phyloP scores from a whole-genome alignment of 2,113 vertebrate genomes.

The Clarias gariepinus region DNA sequence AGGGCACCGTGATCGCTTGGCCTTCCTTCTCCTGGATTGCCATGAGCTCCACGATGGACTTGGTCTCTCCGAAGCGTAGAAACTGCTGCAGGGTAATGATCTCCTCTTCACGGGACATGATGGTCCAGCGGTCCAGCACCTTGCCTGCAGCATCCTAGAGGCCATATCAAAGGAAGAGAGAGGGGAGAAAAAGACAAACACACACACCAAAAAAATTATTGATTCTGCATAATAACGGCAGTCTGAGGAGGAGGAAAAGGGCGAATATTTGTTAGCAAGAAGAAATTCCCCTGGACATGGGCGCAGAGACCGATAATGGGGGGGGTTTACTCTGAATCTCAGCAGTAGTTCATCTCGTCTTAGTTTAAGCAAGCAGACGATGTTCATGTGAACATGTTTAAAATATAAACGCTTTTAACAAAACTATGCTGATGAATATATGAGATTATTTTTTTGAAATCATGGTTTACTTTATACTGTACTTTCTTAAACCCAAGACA shows the following conservation, averaged over 20 bases:
- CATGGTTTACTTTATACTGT: neutral
- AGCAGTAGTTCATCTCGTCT: constrained; percentile 5
- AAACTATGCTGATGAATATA: neutral
- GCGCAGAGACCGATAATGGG: constrained; percentile 61
- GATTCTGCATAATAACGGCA: constrained; percentile 85
- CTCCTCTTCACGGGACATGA: constrained; percentile 99
- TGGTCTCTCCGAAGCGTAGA: constrained; percentile 98
- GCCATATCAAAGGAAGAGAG: constrained; percentile 81
- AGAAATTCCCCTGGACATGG: constrained; percentile 70
- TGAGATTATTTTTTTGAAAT: neutral
- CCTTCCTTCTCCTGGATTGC: constrained; percentile 99
- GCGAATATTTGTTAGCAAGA: constrained; percentile 73
- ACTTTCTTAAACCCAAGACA: neutral
- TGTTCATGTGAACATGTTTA: constrained; percentile 64
- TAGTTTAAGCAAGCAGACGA: constrained; percentile 55
- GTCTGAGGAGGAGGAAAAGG: constrained; percentile 63
- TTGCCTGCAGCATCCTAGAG: constrained; percentile 98
- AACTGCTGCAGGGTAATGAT: constrained; percentile 99
- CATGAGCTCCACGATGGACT: constrained; percentile 99
- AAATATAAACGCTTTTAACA: neutral
- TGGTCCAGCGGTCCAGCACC: constrained; percentile 98
- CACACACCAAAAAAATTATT: constrained; percentile 82
- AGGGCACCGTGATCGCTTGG: constrained; percentile 94
- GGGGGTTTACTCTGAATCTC: constrained; percentile 38
- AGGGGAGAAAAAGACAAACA: constrained; percentile 88